Evolutionary conservation across 1,140 invertebrate species (phyloP), one percentile per base, ranked within the genome.

Genomic region (Ceratitis capitata): DNA sequence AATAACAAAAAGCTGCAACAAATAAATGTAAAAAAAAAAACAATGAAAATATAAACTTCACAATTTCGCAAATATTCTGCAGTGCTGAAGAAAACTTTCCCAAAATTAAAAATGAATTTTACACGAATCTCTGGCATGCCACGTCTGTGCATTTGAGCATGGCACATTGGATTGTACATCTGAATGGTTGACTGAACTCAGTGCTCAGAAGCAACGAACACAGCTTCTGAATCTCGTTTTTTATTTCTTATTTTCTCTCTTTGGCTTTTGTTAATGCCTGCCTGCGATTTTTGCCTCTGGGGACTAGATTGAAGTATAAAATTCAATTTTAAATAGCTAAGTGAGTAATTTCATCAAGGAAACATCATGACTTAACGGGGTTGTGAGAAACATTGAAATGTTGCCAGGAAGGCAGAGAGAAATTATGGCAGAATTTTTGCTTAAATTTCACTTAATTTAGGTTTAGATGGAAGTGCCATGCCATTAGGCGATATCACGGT

Each of bases 81-180:
- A n/a, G 12, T 35, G 26, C 61, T 16, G 29, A 69, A 69, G 26
- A 39, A 69, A 69, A 69, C 29, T 69, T 39, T 39, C 10, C 61
- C 39, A 19, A 69, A 69, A 69, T 35, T 69, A 29, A 69, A 69
- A 69, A 69, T 69, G 29, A 69, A 35, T 69, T 69, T 69, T 32
- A 6, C 14, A 35, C 29, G 32, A 35, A 16, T 69, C 61, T 39
- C 1, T 35, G 35, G 51, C 16, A 7, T 35, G 61, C 32, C 14
- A 19, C 32, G 26, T 1, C 4, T 29, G 61, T 16, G 61, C 32
- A 39, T 29, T 69, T 14, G 32, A 19, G 32, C 61, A 39, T 16
- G 26, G 14, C 9, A 23, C 9, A 19, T 26, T 58, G 56, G 12
- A 35, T n/a, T 32, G 32, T 29, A 32, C 12, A 32, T 32, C 32